A percentile compares a stretch with the other conserved stretches of the same genome.
Conservation (phyloP, 2,113 vertebrate genomes). For the Rhabdomys dilectus region DNA sequence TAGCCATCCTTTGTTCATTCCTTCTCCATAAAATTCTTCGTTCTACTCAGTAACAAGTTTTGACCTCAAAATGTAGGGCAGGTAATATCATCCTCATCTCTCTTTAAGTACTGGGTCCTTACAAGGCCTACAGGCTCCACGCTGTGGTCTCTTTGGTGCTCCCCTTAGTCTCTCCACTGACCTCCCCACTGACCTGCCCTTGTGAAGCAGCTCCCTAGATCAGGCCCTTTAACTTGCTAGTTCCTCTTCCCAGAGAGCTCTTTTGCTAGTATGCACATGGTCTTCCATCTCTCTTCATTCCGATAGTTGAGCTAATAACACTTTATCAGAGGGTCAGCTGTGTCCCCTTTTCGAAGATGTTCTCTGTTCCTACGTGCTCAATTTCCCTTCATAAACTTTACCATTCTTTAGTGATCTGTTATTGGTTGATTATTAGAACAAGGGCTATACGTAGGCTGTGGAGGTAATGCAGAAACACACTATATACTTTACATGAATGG, state of each 20-base stretch:
- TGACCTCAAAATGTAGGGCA: background rate
- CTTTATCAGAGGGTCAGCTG: background rate
- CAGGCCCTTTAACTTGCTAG: background rate
- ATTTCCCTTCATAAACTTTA: background rate
- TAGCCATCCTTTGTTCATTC: background rate
- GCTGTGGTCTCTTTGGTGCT: background rate
- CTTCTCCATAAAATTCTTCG: background rate
- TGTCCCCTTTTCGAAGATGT: background rate
- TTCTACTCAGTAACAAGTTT: background rate
- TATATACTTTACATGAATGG: background rate
- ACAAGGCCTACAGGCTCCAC: background rate
- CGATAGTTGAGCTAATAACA: background rate
- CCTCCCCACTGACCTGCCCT: background rate
- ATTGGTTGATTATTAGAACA: background rate
- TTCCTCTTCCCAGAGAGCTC: background rate
- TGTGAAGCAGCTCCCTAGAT: background rate
- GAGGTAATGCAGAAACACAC: background rate
- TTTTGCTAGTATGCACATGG: background rate
- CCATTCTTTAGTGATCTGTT: background rate
- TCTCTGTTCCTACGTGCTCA: background rate
- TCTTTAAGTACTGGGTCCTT: background rate
- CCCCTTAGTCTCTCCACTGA: background rate
- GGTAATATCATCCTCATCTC: background rate
- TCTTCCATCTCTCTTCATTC: background rate
- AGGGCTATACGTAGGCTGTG: background rate